Evolutionary conservation across 1,140 invertebrate genomes (phyloP), one percentile per base, ranked within the genome.

Genomic region (Acyrthosiphon pisum): DNA sequence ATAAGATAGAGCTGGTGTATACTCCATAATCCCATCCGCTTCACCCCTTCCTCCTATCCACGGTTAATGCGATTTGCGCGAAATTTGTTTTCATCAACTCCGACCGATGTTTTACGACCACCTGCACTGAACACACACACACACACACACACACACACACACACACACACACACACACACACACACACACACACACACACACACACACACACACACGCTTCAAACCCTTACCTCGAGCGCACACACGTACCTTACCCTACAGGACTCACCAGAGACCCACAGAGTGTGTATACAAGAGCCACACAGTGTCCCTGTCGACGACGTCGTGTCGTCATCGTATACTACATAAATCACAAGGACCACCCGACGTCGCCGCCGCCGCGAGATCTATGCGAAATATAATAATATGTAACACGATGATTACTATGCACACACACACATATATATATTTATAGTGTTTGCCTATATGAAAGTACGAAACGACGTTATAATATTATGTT

Each of bases 41-140:
- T 7, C 6, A 6, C 60, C 30, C 30, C 30, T 0, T 23, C 4
- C 60, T n/a, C 30, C n/a, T 6, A 1, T 14, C 14, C 60, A 18
- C 60, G 60, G 60, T 84, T 44, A 44, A 84, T 84, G 83, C 83
- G 83, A 84, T 44, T 84, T 41, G 23, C 23, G 44, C 30, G 23
- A 87, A 87, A 87, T n/a, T 87, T 46, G 35, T 87, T 46, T 87
- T 87, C 84, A 37, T 87, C 84, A 30, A 87, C 84, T 37, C 84
- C 84, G 44, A 30, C 84, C 84, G 84, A 87, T 37, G 35, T 87
- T 87, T 87, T 87, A 87, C 44, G 41, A 87, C 84, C 84, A 87
- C 83, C 83, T 83, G 35, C 76, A 35, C 60, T 76, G n/a, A n/a
- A 68, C 30, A n/a, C 60, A 7, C 60, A 6, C 14, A n/a, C 60